phyloP scores from a whole-genome alignment of 2,797 vertebrate genomes.

The Silurus lanzhouensis region DNA sequence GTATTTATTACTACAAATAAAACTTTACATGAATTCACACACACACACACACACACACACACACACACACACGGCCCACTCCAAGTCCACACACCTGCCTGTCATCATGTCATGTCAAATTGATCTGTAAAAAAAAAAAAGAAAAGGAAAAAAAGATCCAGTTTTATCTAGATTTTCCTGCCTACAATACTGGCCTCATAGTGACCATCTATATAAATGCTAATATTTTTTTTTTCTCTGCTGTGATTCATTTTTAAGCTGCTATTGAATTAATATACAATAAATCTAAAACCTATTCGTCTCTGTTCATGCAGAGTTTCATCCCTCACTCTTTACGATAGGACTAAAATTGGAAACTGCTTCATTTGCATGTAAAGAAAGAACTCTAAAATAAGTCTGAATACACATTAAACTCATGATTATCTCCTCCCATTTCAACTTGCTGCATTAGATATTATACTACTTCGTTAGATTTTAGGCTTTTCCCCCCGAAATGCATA shows the following conservation, averaged over 20 bases:
- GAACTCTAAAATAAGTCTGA: background rate
- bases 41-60: slow-evolving; percentile 51
- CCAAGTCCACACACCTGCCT: too few relatives aligned
- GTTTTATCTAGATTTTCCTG: background rate
- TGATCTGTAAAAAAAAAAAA: background rate
- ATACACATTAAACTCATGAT: background rate
- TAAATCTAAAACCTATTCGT: background rate
- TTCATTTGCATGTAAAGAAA: background rate
- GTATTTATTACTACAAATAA: slow-evolving; percentile 16
- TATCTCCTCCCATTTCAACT: background rate
- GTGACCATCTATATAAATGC: slow-evolving; percentile 3
- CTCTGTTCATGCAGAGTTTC: background rate
- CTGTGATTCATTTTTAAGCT: background rate
- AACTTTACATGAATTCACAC: slow-evolving; percentile 36
- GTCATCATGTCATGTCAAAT: background rate
- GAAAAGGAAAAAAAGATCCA: background rate
- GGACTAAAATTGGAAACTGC: background rate
- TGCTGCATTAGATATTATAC: background rate
- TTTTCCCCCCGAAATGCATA: background rate
- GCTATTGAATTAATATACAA: background rate
- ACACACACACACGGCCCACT: slow-evolving; percentile 47
- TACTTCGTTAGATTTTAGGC: background rate
- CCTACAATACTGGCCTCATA: too few relatives aligned
- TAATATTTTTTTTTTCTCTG: background rate
- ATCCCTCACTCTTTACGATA: too few relatives aligned